These are phyloP conservation scores for Excalfactoria chinensis DNA, from an alignment of 2,113 vertebrate genomes.

Conservation along the genomic window DNA sequence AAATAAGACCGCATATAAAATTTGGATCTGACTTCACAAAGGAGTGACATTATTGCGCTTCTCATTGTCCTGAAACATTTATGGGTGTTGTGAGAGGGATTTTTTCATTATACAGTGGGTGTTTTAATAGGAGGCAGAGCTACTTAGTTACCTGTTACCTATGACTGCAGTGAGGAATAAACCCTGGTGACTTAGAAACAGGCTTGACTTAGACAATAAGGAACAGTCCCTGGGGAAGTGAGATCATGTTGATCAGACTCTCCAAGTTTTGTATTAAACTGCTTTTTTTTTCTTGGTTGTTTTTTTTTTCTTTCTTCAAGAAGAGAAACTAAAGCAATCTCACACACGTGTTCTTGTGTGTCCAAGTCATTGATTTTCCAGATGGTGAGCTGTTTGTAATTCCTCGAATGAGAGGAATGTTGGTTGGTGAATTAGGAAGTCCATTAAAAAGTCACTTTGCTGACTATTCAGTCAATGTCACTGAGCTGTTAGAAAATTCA, in stretches of 20 bases:
- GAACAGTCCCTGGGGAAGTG: neutral
- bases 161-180: neutral
- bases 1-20: neutral
- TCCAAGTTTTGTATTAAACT: neutral
- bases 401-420: neutral
- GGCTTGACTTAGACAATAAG: neutral
- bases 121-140: neutral
- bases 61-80: neutral
- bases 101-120: neutral
- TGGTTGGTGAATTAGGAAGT: neutral
- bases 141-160: neutral
- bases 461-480: neutral
- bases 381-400: neutral
- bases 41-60: neutral
- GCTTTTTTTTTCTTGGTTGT: neutral
- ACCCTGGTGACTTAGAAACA: neutral
- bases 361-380: neutral
- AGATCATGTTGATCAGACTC: neutral
- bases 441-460: neutral
- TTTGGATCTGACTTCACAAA: neutral
- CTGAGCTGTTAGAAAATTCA: neutral
- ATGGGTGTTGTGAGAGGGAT: neutral
- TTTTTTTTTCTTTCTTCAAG: neutral
- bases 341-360: neutral
- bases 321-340: neutral